Evolutionary conservation across 2,888 invertebrate genomes (phyloP), one percentile per base, ranked within the genome.

Genomic region (Parnassius smintheus): DNA sequence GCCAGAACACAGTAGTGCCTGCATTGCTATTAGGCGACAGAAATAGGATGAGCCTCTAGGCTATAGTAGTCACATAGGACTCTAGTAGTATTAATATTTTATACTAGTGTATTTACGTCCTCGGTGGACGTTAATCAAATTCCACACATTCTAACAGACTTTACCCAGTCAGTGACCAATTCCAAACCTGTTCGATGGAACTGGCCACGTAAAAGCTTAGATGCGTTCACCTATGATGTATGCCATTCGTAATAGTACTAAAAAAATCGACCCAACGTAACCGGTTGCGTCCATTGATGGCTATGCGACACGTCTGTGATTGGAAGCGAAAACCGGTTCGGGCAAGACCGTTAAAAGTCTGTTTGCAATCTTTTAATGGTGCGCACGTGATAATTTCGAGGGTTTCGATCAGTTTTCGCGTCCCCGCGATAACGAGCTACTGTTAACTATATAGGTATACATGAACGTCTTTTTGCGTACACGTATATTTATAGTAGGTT

Each of bases 341-440:
- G 57, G 56, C 59, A 59, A 67, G 78, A 84, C 88, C 88, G 88
- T 88, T 88, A 86, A 86, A 79, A 75, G 13, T 75, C 72, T 70
- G 78, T 80, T 71, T 54, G 73, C 64, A 75, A 76, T 78, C 74
- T 75, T 74, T 73, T 75, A 76, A 76, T 78, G 80, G 75, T 78
- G 57, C 49, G 71, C 75, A 71, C 67, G 67, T 70, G 82, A 75
- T 83, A 80, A 81, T 72, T 79, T 72, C 68, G 70, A 72, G 71
- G 73, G 73, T 76, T 76, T 18, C 72, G 71, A 76, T 79, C 73
- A 70, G 67, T 79, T 79, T 82, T 63, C 59, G 63, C 62, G 60
- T 65, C 57, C 59, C 62, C 45, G 41, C 18, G 56, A 59, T 63
- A 59, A 59, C 46, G 13, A 46, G 59, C 55, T 48, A 54, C 62